These are phyloP conservation scores for Panulirus ornatus DNA, from an alignment of 1,140 invertebrate genomes.

Conservation along the genomic window DNA sequence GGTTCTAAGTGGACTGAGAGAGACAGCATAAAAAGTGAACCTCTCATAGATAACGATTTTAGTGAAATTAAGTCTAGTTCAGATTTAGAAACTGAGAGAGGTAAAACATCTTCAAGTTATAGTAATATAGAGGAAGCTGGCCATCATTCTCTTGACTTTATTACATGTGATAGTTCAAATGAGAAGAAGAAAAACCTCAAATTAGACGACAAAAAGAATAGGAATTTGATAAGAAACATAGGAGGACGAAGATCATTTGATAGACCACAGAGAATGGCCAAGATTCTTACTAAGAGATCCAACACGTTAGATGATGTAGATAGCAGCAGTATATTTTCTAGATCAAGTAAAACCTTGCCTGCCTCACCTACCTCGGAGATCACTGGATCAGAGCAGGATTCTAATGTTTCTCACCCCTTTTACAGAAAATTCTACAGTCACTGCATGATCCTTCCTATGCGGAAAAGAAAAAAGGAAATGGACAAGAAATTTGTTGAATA, in stretches of 20 bases:
- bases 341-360: constrained; percentile 50
- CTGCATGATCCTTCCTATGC: constrained; percentile 54
- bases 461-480: constrained; percentile 27
- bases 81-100: neutral
- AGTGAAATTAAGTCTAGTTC: constrained; percentile 33
- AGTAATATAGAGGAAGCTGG: constrained; percentile 6
- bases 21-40: constrained; percentile 55
- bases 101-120: constrained; percentile 33
- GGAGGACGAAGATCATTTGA: constrained; percentile 60
- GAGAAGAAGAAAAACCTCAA: constrained; percentile 32
- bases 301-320: constrained; percentile 46
- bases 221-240: constrained; percentile 39
- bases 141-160: constrained; percentile 21
- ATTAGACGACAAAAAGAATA: constrained; percentile 4
- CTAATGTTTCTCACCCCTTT: constrained; percentile 40
- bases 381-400: neutral
- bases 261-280: constrained; percentile 40
- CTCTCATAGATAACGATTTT: constrained; percentile 27
- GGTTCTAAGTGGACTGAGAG: constrained; percentile 13
- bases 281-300: constrained; percentile 14
- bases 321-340: constrained; percentile 5
- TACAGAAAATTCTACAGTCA: constrained; percentile 63
- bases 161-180: neutral
- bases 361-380: constrained; percentile 32
- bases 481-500: constrained; percentile 2